Conservation (phyloP, 2,797 vertebrate species). For the Coreius guichenoti region DNA sequence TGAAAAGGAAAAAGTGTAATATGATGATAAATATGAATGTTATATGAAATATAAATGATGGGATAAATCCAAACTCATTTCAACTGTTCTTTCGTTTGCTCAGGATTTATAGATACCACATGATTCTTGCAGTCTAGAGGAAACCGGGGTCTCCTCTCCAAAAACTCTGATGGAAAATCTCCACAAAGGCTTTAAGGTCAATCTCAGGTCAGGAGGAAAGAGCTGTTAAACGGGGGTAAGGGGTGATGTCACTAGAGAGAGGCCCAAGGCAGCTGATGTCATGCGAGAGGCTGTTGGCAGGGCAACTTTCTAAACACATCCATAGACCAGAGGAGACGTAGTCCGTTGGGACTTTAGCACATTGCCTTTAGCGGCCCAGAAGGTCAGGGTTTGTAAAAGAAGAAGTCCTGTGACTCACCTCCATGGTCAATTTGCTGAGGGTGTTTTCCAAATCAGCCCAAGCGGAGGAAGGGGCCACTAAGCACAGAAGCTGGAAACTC, state of each 20-base stretch:
- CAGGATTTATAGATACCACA: slow-evolving; percentile 73
- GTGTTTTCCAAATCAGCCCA: slow-evolving; percentile 55
- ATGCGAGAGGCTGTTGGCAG: slow-evolving; percentile 45
- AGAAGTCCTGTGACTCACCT: slow-evolving; percentile 51
- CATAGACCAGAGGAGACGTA: slow-evolving; percentile 45
- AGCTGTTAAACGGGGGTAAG: slow-evolving; percentile 57
- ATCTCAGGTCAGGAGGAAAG: slow-evolving; percentile 64
- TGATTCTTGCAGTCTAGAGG: slow-evolving; percentile 68
- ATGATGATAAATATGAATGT: too few relatives aligned
- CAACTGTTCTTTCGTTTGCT: slow-evolving; percentile 64
- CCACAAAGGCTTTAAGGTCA: slow-evolving; percentile 65
- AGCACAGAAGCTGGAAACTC: slow-evolving; percentile 35
- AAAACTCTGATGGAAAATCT: slow-evolving; percentile 58
- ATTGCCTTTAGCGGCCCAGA: slow-evolving; percentile 35
- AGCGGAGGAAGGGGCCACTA: slow-evolving; percentile 18
- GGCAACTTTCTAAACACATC: slow-evolving; percentile 65
- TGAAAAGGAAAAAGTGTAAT: slow-evolving; percentile 51
- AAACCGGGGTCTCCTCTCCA: slow-evolving; percentile 69
- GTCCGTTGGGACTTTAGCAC: slow-evolving; percentile 58
- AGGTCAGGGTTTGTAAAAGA: slow-evolving; percentile 50
- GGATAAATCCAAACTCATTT: slow-evolving; percentile 67
- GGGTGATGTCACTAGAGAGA: slow-evolving; percentile 68
- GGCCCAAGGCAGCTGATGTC: slow-evolving; percentile 63
- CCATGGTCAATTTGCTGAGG: slow-evolving; percentile 45
- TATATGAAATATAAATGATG: slow-evolving; percentile 33